phyloP scores from a whole-genome alignment of 2,113 vertebrate species.

The Oplegnathus fasciatus region DNA sequence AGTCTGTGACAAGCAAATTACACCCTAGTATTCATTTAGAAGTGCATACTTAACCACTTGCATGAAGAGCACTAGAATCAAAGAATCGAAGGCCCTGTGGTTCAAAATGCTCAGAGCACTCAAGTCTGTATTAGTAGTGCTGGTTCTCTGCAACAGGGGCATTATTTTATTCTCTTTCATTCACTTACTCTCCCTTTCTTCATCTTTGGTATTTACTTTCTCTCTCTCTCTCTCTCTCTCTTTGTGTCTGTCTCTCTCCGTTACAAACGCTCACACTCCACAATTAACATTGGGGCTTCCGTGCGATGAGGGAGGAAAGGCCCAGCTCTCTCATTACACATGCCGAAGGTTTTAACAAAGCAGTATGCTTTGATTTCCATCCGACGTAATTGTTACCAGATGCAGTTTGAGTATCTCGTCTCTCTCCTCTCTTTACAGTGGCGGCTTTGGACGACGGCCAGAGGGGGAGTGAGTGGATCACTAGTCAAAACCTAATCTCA shows the following conservation, averaged over 20 bases:
- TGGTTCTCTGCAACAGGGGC: constrained; percentile 37
- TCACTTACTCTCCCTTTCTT: constrained; percentile 37
- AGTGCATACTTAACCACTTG: constrained; percentile 79
- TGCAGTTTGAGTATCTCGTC: constrained; percentile 84
- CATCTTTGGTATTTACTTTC: constrained; percentile 39
- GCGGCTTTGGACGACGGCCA: constrained; percentile 80
- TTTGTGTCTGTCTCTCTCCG: neutral
- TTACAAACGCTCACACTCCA: constrained; percentile 54
- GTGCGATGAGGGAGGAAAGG: constrained; percentile 69
- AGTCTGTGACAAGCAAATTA: constrained; percentile 73
- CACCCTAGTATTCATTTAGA: constrained; percentile 72
- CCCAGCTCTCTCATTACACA: constrained; percentile 77
- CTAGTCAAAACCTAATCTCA: constrained; percentile 85
- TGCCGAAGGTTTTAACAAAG: constrained; percentile 80
- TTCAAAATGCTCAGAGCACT: constrained; percentile 59
- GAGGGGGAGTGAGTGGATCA: constrained; percentile 77
- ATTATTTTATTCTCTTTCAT: constrained; percentile 61
- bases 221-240: constrained; percentile 15
- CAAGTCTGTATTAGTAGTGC: constrained; percentile 33
- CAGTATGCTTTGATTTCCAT: constrained; percentile 78
- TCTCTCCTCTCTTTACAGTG: constrained; percentile 76
- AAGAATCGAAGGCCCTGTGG: constrained; percentile 63
- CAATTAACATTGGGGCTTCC: constrained; percentile 77
- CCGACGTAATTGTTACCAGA: constrained; percentile 86
- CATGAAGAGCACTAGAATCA: constrained; percentile 78